Evolutionary conservation across 2,113 vertebrate genomes (phyloP).

Genomic region (Sander vitreus): DNA sequence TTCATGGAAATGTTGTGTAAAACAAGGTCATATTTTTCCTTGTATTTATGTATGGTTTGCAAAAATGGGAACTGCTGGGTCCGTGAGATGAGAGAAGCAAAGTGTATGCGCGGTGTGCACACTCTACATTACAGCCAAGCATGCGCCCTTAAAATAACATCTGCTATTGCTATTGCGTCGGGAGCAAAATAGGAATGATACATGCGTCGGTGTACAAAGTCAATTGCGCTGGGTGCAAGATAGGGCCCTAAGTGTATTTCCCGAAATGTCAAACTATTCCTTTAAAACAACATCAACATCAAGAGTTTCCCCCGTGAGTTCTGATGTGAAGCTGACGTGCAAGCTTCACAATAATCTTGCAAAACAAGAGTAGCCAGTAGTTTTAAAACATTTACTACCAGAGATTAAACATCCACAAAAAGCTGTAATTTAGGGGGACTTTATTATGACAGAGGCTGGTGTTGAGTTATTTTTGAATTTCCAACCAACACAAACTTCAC

Average conservation of each 20-base stretch:
- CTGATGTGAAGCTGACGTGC: constrained; percentile 26
- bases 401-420: constrained; percentile 72
- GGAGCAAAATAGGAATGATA: too few species aligned
- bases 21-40: too few species aligned
- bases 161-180: too few species aligned
- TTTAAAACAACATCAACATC: neutral
- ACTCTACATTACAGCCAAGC: too few species aligned
- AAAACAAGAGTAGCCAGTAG: constrained; percentile 50
- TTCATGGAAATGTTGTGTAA: too few species aligned
- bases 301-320: constrained; percentile 4
- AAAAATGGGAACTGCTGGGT: too few species aligned
- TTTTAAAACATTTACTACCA: constrained; percentile 60
- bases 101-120: too few species aligned
- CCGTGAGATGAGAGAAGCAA: too few species aligned
- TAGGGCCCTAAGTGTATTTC: neutral
- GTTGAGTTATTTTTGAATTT: constrained; percentile 80
- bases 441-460: constrained; percentile 72
- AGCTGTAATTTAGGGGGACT: constrained; percentile 79
- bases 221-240: too few species aligned
- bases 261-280: neutral
- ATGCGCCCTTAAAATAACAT: too few species aligned
- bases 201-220: too few species aligned
- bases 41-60: too few species aligned
- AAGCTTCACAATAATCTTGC: constrained; percentile 32
- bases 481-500: constrained; percentile 64